phyloP scores from a whole-genome alignment of 2,113 vertebrate genomes.

The Polyodon spathula region DNA sequence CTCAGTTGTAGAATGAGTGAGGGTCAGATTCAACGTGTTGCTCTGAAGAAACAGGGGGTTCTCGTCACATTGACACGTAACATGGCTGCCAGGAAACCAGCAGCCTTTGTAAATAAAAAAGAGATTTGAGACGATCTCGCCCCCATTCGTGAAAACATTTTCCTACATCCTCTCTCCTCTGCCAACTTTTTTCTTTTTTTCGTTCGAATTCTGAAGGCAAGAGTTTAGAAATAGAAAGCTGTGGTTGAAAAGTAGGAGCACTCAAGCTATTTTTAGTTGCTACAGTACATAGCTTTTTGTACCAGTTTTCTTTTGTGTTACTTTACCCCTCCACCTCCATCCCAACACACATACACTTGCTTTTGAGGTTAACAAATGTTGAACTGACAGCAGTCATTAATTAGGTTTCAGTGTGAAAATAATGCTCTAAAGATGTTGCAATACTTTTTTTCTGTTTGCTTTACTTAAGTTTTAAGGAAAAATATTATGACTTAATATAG shows the following conservation, averaged over 20 bases:
- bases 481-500: too few relatives aligned
- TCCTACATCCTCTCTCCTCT: slow-evolving; percentile 1
- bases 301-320: not conserved
- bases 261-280: not conserved
- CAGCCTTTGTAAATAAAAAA: too few relatives aligned
- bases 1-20: too few relatives aligned
- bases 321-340: not conserved
- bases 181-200: not conserved
- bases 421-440: not conserved
- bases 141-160: slow-evolving; percentile 2
- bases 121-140: not conserved
- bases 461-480: too few relatives aligned
- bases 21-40: too few relatives aligned
- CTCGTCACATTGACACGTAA: too few relatives aligned
- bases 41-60: too few relatives aligned
- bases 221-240: slow-evolving; percentile 3
- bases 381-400: not conserved
- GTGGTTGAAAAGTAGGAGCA: slow-evolving; percentile 2
- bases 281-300: not conserved
- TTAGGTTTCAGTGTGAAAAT: not conserved
- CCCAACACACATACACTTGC: too few relatives aligned
- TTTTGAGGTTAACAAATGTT: not conserved
- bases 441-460: too few relatives aligned
- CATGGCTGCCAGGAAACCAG: too few relatives aligned
- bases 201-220: not conserved